phyloP scores from a whole-genome alignment of 1,140 invertebrate genomes.

The Parasteatoda tepidariorum region DNA sequence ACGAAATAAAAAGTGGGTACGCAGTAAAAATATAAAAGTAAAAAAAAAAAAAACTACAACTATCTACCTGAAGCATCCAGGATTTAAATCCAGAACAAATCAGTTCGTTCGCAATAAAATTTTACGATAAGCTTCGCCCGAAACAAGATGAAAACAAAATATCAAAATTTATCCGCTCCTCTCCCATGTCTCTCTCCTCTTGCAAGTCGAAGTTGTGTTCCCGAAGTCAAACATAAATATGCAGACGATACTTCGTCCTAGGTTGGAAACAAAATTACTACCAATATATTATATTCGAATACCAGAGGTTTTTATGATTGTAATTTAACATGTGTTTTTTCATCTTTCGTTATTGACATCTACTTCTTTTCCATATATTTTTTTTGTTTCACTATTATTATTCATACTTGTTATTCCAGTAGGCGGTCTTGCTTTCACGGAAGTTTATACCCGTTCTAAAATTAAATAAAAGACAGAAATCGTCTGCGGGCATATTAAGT shows the following conservation, averaged over 20 bases:
- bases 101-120: constrained; percentile 54
- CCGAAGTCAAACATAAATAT: constrained; percentile 26
- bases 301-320: constrained; percentile 39
- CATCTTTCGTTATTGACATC: not conserved
- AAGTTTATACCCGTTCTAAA: constrained; percentile 41
- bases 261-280: constrained; percentile 27
- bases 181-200: not conserved
- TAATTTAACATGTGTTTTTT: constrained; percentile 40
- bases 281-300: constrained; percentile 50
- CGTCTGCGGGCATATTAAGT: not conserved
- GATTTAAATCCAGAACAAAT: constrained; percentile 54
- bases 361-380: not conserved
- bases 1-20: too few relatives aligned
- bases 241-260: constrained; percentile 27
- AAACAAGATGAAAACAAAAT: constrained; percentile 45
- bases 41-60: not conserved
- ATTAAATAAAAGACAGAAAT: constrained; percentile 33
- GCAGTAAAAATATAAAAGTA: not conserved
- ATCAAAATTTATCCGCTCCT: constrained; percentile 33
- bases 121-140: constrained; percentile 46
- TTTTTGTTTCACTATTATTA: constrained; percentile 13
- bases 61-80: constrained; percentile 5
- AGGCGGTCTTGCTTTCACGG: not conserved
- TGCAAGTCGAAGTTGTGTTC: constrained; percentile 38
- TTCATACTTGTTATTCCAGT: constrained; percentile 4